Evolutionary conservation across 2,888 invertebrate genomes (phyloP).

Genomic region (Scelioninae gen. 2): DNA sequence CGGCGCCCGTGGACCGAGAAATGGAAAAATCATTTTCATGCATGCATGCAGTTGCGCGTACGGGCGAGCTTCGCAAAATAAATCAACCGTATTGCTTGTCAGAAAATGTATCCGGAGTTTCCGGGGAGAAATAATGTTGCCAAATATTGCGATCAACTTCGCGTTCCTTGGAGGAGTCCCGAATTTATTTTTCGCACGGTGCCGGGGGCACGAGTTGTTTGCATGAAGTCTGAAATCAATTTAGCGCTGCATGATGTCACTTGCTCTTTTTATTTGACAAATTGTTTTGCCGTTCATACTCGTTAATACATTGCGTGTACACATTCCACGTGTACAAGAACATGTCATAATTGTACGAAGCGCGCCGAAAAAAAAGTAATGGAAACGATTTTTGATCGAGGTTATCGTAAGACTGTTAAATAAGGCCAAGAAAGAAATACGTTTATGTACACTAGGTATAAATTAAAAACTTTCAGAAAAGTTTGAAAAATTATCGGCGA

Average conservation of each 20-base stretch:
- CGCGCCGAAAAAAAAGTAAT: too few relatives aligned
- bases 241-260: conserved; percentile 22
- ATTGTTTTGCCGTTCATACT: conserved; percentile 2
- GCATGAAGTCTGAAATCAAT: conserved; percentile 27
- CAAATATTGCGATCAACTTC: conserved; percentile 46
- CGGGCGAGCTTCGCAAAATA: conserved; percentile 31
- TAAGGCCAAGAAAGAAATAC: too few relatives aligned
- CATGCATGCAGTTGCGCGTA: conserved; percentile 43
- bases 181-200: conserved; percentile 29
- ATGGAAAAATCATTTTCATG: conserved; percentile 53
- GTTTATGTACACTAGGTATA: too few relatives aligned
- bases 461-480: too few relatives aligned
- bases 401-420: too few relatives aligned
- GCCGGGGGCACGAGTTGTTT: conserved; percentile 17
- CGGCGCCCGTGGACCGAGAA: conserved; percentile 37
- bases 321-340: too few relatives aligned
- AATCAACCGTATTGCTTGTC: conserved; percentile 43
- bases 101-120: conserved; percentile 22
- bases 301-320: too few relatives aligned
- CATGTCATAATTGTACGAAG: too few relatives aligned
- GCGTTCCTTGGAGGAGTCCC: conserved; percentile 7
- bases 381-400: too few relatives aligned
- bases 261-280: conserved; percentile 15
- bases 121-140: conserved; percentile 39
- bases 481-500: too few relatives aligned